Evolutionary conservation across 1,140 invertebrate species (phyloP).

Genomic region (Drepana arcuata): DNA sequence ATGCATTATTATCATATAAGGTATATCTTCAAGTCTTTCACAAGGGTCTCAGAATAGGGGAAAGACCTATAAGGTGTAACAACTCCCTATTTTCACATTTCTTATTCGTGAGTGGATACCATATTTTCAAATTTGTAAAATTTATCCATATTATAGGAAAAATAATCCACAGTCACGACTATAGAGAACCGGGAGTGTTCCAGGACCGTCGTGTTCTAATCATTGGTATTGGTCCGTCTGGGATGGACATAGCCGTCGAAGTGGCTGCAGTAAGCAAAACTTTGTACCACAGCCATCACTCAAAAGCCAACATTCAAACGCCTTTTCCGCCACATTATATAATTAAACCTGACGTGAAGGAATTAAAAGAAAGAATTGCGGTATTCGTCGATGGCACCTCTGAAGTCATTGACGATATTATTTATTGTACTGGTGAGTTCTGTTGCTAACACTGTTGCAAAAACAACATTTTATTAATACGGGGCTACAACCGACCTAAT

Average conservation of each 20-base stretch:
- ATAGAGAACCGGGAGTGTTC: constrained; percentile 79
- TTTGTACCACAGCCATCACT: constrained; percentile 80
- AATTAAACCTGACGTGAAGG: constrained; percentile 75
- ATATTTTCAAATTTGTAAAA: too few relatives aligned
- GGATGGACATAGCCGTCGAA: constrained; percentile 86
- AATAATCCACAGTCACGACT: constrained; percentile 88
- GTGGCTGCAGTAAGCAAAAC: constrained; percentile 76
- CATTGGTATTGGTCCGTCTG: constrained; percentile 89
- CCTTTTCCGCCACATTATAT: constrained; percentile 77
- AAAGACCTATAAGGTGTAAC: too few relatives aligned
- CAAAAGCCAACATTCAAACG: constrained; percentile 52
- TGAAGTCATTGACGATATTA: constrained; percentile 77
- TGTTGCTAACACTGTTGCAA: too few relatives aligned
- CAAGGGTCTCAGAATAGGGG: too few relatives aligned
- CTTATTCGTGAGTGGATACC: too few relatives aligned
- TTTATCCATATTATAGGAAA: constrained; percentile 54
- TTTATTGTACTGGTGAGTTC: constrained; percentile 85
- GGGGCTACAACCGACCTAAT: too few relatives aligned
- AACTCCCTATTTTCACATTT: too few relatives aligned
- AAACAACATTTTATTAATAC: too few relatives aligned
- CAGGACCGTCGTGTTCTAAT: constrained; percentile 79
- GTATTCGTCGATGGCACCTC: constrained; percentile 76
- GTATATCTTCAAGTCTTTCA: too few relatives aligned
- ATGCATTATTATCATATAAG: too few relatives aligned
- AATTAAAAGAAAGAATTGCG: constrained; percentile 73